Percentiles rank a stretch among this genome's conserved stretches.
These are phyloP conservation scores for Trematomus loennbergii DNA, from an alignment of 2,113 vertebrate genomes.

Conservation along the genomic window DNA sequence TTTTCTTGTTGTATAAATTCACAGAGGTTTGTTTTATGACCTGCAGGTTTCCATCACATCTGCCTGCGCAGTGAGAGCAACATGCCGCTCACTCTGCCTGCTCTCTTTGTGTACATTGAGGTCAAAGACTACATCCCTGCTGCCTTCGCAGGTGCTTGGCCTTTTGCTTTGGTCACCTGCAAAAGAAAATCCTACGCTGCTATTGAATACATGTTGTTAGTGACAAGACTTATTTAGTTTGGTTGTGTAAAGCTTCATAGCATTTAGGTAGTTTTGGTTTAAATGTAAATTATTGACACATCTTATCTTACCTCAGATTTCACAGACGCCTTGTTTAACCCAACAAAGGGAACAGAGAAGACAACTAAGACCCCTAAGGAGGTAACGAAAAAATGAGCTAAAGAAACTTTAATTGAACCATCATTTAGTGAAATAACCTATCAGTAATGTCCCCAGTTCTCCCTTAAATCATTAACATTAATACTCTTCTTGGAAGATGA, in stretches of 20 bases:
- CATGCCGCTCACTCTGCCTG: conserved; percentile 92
- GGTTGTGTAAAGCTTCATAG: neutral
- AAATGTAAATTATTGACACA: neutral
- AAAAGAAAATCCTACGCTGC: conserved; percentile 6
- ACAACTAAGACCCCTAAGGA: conserved; percentile 77
- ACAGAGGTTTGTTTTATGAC: conserved; percentile 26
- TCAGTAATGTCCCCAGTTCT: conserved; percentile 21
- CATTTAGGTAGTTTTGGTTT: neutral
- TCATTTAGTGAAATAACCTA: conserved; percentile 3
- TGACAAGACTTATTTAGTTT: neutral
- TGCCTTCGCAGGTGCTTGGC: conserved; percentile 90
- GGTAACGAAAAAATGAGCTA: conserved; percentile 56
- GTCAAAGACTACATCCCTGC: conserved; percentile 97
- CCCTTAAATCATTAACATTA: conserved; percentile 29
- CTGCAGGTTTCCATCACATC: conserved; percentile 94
- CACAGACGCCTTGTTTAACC: conserved; percentile 86
- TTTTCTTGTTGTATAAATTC: conserved; percentile 26
- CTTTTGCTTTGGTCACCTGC: conserved; percentile 15
- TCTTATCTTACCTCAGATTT: conserved; percentile 77
- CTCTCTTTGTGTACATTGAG: conserved; percentile 94
- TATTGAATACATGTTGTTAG: conserved; percentile 24
- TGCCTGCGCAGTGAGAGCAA: conserved; percentile 95
- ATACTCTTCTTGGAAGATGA: conserved; percentile 46
- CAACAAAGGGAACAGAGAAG: conserved; percentile 83
- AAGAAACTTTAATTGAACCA: neutral